Conservation (phyloP, 2,113 vertebrate genomes). For the Ceyx cyanopectus region DNA sequence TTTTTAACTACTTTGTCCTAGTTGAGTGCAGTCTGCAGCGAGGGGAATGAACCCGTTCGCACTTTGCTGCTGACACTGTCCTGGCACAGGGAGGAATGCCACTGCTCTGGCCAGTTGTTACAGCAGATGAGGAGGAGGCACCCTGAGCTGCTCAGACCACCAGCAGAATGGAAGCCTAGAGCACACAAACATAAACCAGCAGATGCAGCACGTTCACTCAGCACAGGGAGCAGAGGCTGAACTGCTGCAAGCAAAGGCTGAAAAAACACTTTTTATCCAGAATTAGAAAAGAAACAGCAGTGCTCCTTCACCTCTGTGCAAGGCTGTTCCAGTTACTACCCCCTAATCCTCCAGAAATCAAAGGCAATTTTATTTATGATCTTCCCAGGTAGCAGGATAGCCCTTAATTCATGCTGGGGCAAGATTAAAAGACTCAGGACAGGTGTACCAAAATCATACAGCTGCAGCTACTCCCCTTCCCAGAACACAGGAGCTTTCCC, state of each 20-base stretch:
- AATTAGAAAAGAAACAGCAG: neutral
- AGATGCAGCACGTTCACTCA: neutral
- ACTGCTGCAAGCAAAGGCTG: neutral
- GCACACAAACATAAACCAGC: neutral
- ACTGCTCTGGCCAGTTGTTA: neutral
- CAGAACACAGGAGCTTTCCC: neutral
- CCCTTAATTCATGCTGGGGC: neutral
- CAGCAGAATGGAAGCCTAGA: neutral
- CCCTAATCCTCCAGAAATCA: neutral
- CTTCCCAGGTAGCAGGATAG: neutral
- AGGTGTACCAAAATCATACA: neutral
- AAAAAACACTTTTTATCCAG: neutral
- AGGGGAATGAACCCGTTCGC: neutral
- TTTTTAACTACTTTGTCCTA: neutral
- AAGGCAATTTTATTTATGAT: neutral
- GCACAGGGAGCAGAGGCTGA: neutral
- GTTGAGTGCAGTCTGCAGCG: neutral
- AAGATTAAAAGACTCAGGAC: neutral
- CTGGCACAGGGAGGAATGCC: neutral
- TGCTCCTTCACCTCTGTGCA: accelerated
- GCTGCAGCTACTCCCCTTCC: neutral
- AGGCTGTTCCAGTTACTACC: neutral
- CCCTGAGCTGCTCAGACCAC: neutral
- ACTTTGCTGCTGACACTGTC: neutral
- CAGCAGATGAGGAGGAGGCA: neutral